Evolutionary conservation across 2,797 vertebrate species (phyloP), one percentile per base, ranked within the genome.

Genomic region (Florisuga fusca): DNA sequence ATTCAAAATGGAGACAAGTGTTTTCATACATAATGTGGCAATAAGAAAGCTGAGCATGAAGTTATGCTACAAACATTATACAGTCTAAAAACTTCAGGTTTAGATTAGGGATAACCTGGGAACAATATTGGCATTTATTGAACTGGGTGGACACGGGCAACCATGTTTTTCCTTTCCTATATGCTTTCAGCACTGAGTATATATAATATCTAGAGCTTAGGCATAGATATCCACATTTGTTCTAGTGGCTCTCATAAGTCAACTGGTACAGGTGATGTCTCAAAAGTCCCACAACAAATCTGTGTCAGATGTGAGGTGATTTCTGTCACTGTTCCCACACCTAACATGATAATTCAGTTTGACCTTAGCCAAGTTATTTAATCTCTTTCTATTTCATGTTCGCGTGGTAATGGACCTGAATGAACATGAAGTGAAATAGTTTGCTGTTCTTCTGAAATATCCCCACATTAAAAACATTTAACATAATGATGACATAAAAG

Each of bases 401-500:
- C 91, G 89, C 55, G 63, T 0, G 0, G 76, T 94, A 94, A 95
- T 84, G 54, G 85, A 67, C 33, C 71, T 91, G 85, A 92, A 94
- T 93, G 83, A 88, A 97, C 84, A n/a, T 61, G 87, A 83, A 94
- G 64, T 79, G 87, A 88, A 86, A 96, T 74, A 95, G 77, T 93
- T 97, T 90, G 85, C 53, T 54, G 31, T 54, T 54, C 90, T 86
- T 92, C 89, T 94, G 91, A 95, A 96, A 95, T 91, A 96, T 84
- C 90, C 50, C 74, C 71, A 48, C 89, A 88, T 96, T 96, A 93
- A 94, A 96, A 95, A 61, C 91, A 87, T 63, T 96, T 96, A 96
- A 92, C 77, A 76, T 93, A 94, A 97, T 84, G 94, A 88, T 93
- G 71, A 63, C 38, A 87, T 97, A 97, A 97, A 97, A 86, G 45